A percentile compares a stretch with the other conserved stretches of the same genome.
Evolutionary conservation across 2,113 vertebrate species (phyloP).

Genomic region (Ovis canadensis): DNA sequence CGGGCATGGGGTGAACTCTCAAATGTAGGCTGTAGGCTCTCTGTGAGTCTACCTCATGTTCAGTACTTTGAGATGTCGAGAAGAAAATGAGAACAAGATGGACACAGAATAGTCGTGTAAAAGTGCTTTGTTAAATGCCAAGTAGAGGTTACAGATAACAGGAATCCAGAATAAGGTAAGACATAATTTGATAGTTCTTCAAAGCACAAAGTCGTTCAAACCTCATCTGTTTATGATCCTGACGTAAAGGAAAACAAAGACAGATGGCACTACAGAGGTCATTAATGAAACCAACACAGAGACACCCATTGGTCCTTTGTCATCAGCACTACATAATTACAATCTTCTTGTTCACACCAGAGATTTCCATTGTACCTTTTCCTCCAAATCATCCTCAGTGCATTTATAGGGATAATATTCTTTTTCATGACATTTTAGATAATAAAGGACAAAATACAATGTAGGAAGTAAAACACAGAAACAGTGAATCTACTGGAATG

Average conservation of each 20-base stretch:
- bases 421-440: background rate
- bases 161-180: background rate
- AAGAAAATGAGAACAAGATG: background rate
- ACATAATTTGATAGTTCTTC: background rate
- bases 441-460: background rate
- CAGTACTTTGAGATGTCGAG: background rate
- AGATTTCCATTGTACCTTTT: background rate
- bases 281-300: background rate
- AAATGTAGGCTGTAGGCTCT: background rate
- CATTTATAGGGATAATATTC: background rate
- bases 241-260: background rate
- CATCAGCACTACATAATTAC: background rate
- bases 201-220: background rate
- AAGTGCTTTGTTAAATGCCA: background rate
- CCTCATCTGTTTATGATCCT: background rate
- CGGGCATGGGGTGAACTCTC: fast-evolving
- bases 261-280: background rate
- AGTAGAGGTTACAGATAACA: background rate
- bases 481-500: background rate
- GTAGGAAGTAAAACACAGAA: background rate
- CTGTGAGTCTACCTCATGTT: fast-evolving
- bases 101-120: background rate
- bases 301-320: background rate
- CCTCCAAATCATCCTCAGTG: background rate
- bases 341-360: background rate